phyloP scores from a whole-genome alignment of 1,140 invertebrate species.

The Drosophila albomicans region DNA sequence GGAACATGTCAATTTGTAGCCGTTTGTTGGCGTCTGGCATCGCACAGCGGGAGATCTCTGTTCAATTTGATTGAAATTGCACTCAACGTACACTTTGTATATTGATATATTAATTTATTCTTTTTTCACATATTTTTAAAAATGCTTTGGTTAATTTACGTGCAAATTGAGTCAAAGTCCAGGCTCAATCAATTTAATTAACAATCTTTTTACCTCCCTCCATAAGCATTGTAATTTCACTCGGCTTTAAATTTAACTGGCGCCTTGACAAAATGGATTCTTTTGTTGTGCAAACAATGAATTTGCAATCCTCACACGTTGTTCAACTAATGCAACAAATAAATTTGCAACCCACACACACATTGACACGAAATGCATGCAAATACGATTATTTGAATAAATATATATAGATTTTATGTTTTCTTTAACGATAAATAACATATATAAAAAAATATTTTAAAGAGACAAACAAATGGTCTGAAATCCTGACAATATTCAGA shows the following conservation, averaged over 20 bases:
- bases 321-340: slow-evolving; percentile 18
- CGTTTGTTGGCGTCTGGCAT: slow-evolving; percentile 65
- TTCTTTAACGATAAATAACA: too few species aligned
- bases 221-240: neutral
- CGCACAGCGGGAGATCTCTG: slow-evolving; percentile 68
- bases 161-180: slow-evolving; percentile 72
- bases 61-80: slow-evolving; percentile 81
- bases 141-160: slow-evolving; percentile 77
- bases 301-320: slow-evolving; percentile 32
- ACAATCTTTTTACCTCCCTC: slow-evolving; percentile 22
- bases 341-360: slow-evolving; percentile 9
- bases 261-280: neutral
- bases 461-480: too few species aligned
- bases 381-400: slow-evolving; percentile 21
- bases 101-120: slow-evolving; percentile 82
- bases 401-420: too few species aligned
- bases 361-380: neutral
- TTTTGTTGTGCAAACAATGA: slow-evolving; percentile 28
- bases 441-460: too few species aligned
- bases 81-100: slow-evolving; percentile 76
- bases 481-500: too few species aligned
- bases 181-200: slow-evolving; percentile 66
- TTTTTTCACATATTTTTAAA: slow-evolving; percentile 38
- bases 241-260: slow-evolving; percentile 31
- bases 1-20: slow-evolving; percentile 78